Conservation (phyloP, 2,797 vertebrate genomes). For the Cuniculus paca region DNA sequence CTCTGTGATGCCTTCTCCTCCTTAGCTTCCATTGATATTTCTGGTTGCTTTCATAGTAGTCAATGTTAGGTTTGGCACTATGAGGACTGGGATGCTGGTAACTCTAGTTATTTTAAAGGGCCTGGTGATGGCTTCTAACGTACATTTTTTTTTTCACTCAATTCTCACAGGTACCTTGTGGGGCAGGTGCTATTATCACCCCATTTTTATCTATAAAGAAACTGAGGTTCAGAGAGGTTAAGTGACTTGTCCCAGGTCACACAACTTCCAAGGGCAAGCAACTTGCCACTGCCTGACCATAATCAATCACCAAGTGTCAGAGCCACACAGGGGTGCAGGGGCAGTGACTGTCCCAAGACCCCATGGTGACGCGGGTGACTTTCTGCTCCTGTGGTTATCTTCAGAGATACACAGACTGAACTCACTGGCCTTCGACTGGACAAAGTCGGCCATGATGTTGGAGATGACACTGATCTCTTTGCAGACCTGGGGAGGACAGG, state of each 20-base stretch:
- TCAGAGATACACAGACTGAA: not conserved
- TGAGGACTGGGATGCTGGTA: no score
- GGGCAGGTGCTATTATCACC: not conserved
- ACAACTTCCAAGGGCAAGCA: not conserved
- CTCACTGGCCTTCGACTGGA: slow-evolving; percentile 92
- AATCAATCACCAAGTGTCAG: not conserved
- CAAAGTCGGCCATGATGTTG: slow-evolving; percentile 91
- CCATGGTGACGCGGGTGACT: no score
- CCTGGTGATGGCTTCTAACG: not conserved
- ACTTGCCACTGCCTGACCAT: not conserved
- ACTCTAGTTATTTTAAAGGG: not conserved
- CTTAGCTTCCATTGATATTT: not conserved
- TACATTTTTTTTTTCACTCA: not conserved
- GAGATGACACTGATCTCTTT: slow-evolving; percentile 93
- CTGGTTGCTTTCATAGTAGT: not conserved
- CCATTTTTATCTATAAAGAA: not conserved
- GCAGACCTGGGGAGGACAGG: slow-evolving; percentile 90
- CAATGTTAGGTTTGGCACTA: not conserved
- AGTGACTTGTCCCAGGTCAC: not conserved
- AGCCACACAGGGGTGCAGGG: not conserved
- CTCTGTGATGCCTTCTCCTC: not conserved
- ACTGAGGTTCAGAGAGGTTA: not conserved
- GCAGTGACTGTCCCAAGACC: not conserved
- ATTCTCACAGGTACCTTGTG: not conserved
- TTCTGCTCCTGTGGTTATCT: not conserved